Conservation (phyloP, 1,140 invertebrate genomes). For the Penaeus indicus region DNA sequence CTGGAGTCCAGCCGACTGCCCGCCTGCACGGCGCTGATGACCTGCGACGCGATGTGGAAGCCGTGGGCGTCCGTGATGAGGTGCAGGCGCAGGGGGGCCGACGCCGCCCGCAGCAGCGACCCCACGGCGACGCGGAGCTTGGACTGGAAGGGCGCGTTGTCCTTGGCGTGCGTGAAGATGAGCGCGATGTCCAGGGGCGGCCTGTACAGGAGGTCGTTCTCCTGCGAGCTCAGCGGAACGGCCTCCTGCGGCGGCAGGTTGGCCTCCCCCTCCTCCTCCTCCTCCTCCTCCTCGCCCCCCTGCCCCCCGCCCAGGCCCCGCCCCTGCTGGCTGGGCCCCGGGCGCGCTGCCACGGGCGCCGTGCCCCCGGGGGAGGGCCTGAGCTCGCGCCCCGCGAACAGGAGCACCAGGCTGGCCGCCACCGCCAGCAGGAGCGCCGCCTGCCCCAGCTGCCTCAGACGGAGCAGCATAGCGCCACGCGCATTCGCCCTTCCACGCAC, state of each 20-base stretch:
- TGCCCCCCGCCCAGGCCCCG: too few species aligned
- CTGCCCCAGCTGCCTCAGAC: neutral
- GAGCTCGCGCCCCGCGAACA: neutral
- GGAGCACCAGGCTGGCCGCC: neutral
- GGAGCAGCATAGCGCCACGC: neutral
- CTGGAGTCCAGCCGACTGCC: constrained; percentile 68
- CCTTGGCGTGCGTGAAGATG: constrained; percentile 76
- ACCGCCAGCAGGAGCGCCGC: neutral
- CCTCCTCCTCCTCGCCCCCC: too few species aligned
- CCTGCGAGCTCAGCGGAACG: constrained; percentile 22
- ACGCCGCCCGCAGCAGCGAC: constrained; percentile 74
- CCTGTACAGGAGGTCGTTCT: constrained; percentile 50
- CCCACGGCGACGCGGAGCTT: constrained; percentile 76
- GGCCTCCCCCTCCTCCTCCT: neutral
- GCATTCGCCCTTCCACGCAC: neutral
- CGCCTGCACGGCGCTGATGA: constrained; percentile 72
- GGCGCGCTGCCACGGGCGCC: neutral
- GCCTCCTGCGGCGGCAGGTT: constrained; percentile 8
- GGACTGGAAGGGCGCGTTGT: constrained; percentile 74
- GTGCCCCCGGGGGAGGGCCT: neutral
- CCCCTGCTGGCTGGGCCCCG: too few species aligned
- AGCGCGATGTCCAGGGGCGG: constrained; percentile 69
- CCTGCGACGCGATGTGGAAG: constrained; percentile 75
- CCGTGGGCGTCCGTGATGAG: constrained; percentile 80
- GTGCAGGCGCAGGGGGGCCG: constrained; percentile 76